Percentiles rank a stretch among this genome's conserved stretches.
phyloP scores from a whole-genome alignment of 2,797 vertebrate species.

The Galago senegalensis region DNA sequence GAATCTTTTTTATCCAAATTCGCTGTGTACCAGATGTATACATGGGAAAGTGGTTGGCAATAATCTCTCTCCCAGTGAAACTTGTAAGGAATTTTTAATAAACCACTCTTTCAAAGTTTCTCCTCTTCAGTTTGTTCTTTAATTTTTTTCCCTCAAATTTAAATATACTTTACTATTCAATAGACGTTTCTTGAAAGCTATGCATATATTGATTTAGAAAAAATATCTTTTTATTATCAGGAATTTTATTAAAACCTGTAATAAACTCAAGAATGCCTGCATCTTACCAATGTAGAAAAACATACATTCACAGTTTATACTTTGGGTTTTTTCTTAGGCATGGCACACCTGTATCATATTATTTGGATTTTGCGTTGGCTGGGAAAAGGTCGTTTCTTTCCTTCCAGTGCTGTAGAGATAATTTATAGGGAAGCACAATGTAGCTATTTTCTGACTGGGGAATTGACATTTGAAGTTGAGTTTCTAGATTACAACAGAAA shows the following conservation, averaged over 20 bases:
- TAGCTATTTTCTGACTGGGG: constrained; percentile 13
- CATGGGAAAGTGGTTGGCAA: background rate
- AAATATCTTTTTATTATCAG: constrained; percentile 6
- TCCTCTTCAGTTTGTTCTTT: background rate
- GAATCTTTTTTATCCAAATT: background rate
- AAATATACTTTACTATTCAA: constrained; percentile 15
- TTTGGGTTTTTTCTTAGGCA: background rate
- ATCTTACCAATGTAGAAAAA: background rate
- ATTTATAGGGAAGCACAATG: background rate
- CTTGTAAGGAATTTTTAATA: constrained; percentile 5
- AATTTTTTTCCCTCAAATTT: background rate
- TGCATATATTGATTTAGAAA: background rate
- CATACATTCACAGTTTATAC: background rate
- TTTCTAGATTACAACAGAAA: background rate
- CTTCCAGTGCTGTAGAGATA: background rate
- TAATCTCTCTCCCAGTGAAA: background rate
- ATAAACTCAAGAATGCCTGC: constrained; percentile 13
- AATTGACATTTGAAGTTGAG: constrained; percentile 40
- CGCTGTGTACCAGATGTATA: background rate
- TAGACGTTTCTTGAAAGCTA: background rate
- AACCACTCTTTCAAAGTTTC: background rate
- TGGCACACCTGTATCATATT: background rate
- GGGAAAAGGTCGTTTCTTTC: background rate
- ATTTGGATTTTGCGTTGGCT: background rate
- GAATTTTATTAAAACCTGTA: constrained; percentile 31